phyloP scores from a whole-genome alignment of 2,113 vertebrate genomes.

The Condylura cristata region DNA sequence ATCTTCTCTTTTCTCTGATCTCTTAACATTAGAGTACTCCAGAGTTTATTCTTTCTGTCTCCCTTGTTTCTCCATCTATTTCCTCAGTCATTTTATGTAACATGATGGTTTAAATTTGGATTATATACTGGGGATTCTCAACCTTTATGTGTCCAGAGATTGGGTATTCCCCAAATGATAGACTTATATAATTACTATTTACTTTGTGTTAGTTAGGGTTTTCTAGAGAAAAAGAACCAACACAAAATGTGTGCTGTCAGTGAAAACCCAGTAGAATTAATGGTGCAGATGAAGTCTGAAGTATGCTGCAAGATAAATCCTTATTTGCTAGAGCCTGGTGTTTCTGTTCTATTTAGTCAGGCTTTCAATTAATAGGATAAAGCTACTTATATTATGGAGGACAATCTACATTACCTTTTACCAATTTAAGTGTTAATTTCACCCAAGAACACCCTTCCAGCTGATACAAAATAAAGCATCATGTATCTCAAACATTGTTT shows the following conservation, averaged over 20 bases:
- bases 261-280: neutral
- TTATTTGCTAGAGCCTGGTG: neutral
- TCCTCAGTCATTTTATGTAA: constrained; percentile 23
- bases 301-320: neutral
- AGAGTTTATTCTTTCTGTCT: neutral
- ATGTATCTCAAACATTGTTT: constrained; percentile 30
- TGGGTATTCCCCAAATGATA: neutral
- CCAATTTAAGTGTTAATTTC: constrained; percentile 3
- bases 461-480: neutral
- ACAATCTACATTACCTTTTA: neutral
- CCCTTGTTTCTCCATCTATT: neutral
- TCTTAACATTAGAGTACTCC: neutral
- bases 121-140: neutral
- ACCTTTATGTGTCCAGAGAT: neutral
- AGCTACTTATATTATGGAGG: neutral
- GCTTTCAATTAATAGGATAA: neutral
- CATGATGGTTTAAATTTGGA: neutral
- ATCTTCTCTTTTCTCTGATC: neutral
- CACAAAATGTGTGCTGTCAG: neutral
- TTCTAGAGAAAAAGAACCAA: neutral
- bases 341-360: neutral
- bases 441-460: neutral
- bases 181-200: neutral
- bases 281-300: neutral
- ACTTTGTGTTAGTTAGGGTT: neutral